Percentiles rank a stretch among this genome's conserved stretches.
These are phyloP conservation scores for Apodemus agrarius DNA, from an alignment of 2,797 vertebrate genomes.

Conservation along the genomic window DNA sequence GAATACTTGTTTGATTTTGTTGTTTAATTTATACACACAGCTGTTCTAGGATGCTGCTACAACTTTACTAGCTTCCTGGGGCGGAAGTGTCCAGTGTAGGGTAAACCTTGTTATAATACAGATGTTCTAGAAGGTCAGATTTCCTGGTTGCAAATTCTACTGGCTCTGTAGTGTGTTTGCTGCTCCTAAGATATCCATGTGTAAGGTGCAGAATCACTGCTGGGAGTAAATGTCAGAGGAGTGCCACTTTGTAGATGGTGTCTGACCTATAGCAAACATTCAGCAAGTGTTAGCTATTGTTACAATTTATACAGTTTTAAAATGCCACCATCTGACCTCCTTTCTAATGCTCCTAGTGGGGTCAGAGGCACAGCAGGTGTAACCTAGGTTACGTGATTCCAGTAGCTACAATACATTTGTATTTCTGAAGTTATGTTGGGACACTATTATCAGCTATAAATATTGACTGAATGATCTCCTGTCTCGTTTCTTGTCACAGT, in stretches of 20 bases:
- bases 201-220: not conserved
- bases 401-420: not conserved
- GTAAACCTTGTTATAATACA: not conserved
- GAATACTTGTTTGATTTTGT: conserved; percentile 5
- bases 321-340: not conserved
- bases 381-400: conserved; percentile 36
- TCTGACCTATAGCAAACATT: not conserved
- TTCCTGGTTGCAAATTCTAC: not conserved
- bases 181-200: not conserved
- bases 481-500: not conserved
- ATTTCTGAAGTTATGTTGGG: conserved; percentile 24
- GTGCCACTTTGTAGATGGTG: not conserved
- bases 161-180: not conserved
- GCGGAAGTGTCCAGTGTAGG: not conserved
- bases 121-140: not conserved
- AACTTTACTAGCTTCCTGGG: not conserved
- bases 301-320: not conserved
- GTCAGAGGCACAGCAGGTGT: not conserved
- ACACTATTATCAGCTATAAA: not conserved
- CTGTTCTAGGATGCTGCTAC: conserved; percentile 7
- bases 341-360: not conserved
- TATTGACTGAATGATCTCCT: not conserved
- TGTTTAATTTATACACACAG: not conserved
- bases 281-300: not conserved
- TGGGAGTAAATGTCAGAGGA: not conserved